Percentiles rank a stretch among this genome's conserved stretches.
Evolutionary conservation across 2,888 invertebrate species (phyloP).

Genomic region (Kuschelorhynchus macadamiae): DNA sequence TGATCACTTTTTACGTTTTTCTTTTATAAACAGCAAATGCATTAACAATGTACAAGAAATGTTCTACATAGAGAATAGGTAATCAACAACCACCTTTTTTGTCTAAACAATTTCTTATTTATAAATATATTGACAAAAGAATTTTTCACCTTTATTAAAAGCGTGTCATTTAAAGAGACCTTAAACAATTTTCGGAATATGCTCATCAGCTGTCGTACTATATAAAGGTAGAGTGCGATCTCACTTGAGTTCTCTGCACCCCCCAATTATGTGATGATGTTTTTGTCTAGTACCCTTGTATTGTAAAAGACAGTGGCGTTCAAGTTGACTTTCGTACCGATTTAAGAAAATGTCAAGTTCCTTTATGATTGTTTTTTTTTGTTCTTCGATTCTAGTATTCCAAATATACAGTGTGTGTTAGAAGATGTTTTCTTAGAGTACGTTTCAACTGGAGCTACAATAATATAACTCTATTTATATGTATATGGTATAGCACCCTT

Average conservation of each 20-base stretch:
- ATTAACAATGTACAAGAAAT: no score
- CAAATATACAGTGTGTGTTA: slow-evolving; percentile 7
- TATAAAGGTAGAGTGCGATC: slow-evolving; percentile 35
- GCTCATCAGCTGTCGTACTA: no score
- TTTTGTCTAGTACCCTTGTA: slow-evolving; percentile 31
- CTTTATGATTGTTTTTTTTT: neutral
- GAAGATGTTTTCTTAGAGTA: slow-evolving; percentile 7
- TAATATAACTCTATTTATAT: slow-evolving; percentile 27
- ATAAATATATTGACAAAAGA: no score
- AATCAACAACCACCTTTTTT: no score
- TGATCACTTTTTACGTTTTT: no score
- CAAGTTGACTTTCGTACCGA: no score
- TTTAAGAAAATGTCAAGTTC: slow-evolving; percentile 26
- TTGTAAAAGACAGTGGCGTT: slow-evolving; percentile 38
- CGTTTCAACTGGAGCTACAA: slow-evolving; percentile 21
- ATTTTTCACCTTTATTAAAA: no score
- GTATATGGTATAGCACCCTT: slow-evolving; percentile 24
- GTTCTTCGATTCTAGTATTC: neutral
- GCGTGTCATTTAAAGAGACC: no score
- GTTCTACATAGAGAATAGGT: no score
- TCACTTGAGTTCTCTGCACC: slow-evolving; percentile 29
- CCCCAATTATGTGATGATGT: slow-evolving; percentile 38
- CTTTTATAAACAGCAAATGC: no score
- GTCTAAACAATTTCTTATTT: no score
- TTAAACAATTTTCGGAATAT: no score